Percentiles rank a stretch among this genome's conserved stretches.
phyloP scores from a whole-genome alignment of 2,888 invertebrate genomes.

The Callosobruchus maculatus region DNA sequence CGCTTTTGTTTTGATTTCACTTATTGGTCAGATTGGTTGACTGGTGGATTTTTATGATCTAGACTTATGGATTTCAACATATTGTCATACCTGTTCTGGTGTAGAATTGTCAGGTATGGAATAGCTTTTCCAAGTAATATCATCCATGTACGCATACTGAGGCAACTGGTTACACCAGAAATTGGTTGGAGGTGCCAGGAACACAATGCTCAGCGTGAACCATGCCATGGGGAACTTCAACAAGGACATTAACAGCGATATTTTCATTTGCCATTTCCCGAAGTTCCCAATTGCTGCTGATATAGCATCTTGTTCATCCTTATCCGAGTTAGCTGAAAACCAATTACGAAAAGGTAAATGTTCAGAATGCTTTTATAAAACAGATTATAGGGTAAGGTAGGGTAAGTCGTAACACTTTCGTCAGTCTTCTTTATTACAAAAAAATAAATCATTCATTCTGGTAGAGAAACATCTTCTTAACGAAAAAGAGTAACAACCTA shows the following conservation, averaged over 20 bases:
- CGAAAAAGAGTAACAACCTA: too few species aligned
- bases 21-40: too few species aligned
- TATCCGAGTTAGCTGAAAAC: background rate
- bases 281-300: conserved; percentile 54
- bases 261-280: conserved; percentile 57
- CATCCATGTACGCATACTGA: conserved; percentile 32
- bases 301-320: conserved; percentile 15
- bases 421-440: too few species aligned
- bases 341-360: background rate
- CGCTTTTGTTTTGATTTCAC: too few species aligned
- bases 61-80: background rate
- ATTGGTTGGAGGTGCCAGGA: conserved; percentile 58
- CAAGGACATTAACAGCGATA: conserved; percentile 55
- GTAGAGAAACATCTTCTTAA: too few species aligned
- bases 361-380: too few species aligned
- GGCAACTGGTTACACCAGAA: conserved; percentile 54
- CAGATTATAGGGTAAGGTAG: too few species aligned
- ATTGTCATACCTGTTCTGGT: conserved; percentile 19
- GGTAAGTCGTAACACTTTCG: too few species aligned
- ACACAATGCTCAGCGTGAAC: conserved; percentile 62
- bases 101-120: conserved; percentile 21
- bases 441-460: too few species aligned
- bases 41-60: too few species aligned
- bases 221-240: conserved; percentile 60
- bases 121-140: conserved; percentile 51